Evolutionary conservation across 2,888 invertebrate species (phyloP).

Genomic region (Fragum sueziense): DNA sequence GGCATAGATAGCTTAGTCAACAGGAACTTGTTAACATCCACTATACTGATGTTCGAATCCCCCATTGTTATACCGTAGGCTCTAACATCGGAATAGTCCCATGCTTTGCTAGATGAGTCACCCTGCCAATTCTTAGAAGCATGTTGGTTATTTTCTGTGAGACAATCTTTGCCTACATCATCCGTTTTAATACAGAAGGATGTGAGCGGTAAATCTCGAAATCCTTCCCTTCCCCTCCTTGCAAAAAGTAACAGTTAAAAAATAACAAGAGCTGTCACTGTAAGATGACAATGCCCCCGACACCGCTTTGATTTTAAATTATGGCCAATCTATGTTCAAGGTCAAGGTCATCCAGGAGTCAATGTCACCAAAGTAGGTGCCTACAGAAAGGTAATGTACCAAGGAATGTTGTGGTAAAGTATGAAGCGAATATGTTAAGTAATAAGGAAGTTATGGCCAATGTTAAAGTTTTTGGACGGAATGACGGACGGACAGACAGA

Average conservation of each 20-base stretch:
- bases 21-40: slow-evolving; percentile 10
- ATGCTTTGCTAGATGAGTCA: slow-evolving; percentile 18
- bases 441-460: too few species aligned
- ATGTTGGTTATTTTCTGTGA: not conserved
- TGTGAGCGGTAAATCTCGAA: not conserved
- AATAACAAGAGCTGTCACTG: not conserved
- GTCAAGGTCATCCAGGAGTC: too few species aligned
- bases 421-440: too few species aligned
- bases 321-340: too few species aligned
- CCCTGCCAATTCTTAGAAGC: slow-evolving; percentile 22
- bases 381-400: too few species aligned
- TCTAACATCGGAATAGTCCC: too few species aligned
- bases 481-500: too few species aligned
- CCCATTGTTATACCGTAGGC: slow-evolving; percentile 1
- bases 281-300: too few species aligned
- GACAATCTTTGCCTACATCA: slow-evolving; percentile 14
- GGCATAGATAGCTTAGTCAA: not conserved
- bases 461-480: too few species aligned
- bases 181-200: slow-evolving; percentile 10
- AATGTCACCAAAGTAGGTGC: too few species aligned
- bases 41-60: not conserved
- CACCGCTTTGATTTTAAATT: too few species aligned
- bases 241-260: slow-evolving; percentile 32
- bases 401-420: too few species aligned
- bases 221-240: slow-evolving; percentile 20